Percentiles rank a stretch among this genome's conserved stretches.
Conservation (phyloP, 2,888 invertebrate genomes). For the Apodemia zela region DNA sequence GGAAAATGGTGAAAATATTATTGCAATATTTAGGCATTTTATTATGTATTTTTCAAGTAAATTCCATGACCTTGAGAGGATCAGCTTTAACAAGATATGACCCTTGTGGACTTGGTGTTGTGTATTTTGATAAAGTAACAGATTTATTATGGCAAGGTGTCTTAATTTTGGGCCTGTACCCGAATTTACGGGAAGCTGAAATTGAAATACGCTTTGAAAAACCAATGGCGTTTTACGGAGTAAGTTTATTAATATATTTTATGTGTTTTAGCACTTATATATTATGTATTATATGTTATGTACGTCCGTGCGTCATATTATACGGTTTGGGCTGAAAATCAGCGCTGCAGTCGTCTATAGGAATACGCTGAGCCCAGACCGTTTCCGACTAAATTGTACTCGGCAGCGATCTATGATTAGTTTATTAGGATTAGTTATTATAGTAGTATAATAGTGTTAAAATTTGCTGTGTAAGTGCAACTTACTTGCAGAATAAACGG, state of each 20-base stretch:
- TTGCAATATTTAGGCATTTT: slow-evolving; percentile 17
- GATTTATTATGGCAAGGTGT: slow-evolving; percentile 52
- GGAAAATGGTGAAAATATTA: slow-evolving; percentile 8
- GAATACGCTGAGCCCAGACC: too few relatives aligned
- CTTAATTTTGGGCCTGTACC: slow-evolving; percentile 54
- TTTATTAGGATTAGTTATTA: too few relatives aligned
- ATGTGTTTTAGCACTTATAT: too few relatives aligned
- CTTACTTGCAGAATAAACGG: too few relatives aligned
- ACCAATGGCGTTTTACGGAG: slow-evolving; percentile 47
- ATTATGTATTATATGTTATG: too few relatives aligned
- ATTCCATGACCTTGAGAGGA: slow-evolving; percentile 54
- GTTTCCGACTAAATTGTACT: too few relatives aligned
- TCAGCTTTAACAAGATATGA: slow-evolving; percentile 56
- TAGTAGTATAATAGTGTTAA: too few relatives aligned
- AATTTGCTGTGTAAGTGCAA: too few relatives aligned
- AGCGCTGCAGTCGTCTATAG: too few relatives aligned
- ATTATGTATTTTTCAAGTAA: slow-evolving; percentile 36
- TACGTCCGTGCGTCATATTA: too few relatives aligned
- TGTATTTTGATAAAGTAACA: slow-evolving; percentile 57
- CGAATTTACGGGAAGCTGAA: slow-evolving; percentile 41
- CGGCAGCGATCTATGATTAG: too few relatives aligned
- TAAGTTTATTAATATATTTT: slow-evolving; percentile 43
- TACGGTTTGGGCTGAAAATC: too few relatives aligned
- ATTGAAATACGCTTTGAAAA: slow-evolving; percentile 51
- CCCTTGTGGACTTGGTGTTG: slow-evolving; percentile 60